Conservation (phyloP, 2,888 invertebrate genomes). For the Saturnia pavonia region DNA sequence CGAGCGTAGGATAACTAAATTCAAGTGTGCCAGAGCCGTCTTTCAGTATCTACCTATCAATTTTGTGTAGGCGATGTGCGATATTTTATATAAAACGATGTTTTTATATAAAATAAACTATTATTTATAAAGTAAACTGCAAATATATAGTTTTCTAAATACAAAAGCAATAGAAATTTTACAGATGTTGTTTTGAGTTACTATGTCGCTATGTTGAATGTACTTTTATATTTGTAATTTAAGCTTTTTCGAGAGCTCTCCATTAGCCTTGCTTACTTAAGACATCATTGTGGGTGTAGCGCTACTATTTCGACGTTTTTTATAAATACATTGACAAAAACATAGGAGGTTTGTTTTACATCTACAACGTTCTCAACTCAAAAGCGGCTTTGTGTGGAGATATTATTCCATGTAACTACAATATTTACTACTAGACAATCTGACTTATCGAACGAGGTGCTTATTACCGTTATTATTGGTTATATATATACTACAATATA, state of each 20-base stretch:
- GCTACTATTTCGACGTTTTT: background rate
- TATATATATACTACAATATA: no score
- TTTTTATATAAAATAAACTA: background rate
- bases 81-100: background rate
- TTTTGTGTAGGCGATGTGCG: background rate
- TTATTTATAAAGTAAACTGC: background rate
- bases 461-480: background rate
- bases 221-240: conserved; percentile 8
- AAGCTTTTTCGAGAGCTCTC: background rate
- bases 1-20: no score
- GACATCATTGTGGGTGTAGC: background rate
- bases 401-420: background rate
- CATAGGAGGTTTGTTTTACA: background rate
- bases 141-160: background rate
- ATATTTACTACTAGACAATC: no score
- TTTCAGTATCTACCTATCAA: no score
- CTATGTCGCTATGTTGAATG: background rate
- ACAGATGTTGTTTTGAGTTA: background rate
- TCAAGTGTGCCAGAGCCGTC: no score
- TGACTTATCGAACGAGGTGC: background rate
- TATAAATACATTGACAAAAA: background rate
- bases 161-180: background rate
- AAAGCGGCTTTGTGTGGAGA: background rate
- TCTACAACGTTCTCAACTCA: background rate
- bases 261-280: background rate